Evolutionary conservation across 2,888 invertebrate genomes (phyloP), one percentile per base, ranked within the genome.

Genomic region (Eristalis intricaria): DNA sequence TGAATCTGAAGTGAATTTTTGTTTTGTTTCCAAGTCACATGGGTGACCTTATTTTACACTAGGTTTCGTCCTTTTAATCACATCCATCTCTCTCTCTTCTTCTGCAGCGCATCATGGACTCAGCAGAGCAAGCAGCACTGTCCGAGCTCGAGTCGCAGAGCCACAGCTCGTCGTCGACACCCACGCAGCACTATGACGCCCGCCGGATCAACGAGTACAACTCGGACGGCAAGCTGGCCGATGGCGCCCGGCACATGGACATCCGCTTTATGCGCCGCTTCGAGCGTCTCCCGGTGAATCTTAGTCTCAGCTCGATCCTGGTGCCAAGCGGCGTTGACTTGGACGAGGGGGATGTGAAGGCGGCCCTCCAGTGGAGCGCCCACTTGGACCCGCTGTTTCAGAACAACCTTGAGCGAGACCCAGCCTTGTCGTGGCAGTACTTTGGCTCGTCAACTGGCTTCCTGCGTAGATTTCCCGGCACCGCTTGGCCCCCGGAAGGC

Each of bases 401-500:
- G 90, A 96, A 96, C 92, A 99, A 99, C 94, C 97, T 97, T 92
- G 96, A 97, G 91, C 95, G 96, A 89, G 98, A 99, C 93, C 97
- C 98, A 0, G 96, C 97, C 1, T 94, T 99, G 60, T 97, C 98
- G n/a, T 99, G 99, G 98, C 99, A 99, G 94, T 99, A 98, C 94
- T 99, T 98, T 93, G 99, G 99, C 71, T 98, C 98, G 75, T 96
- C 98, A n/a, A 95, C 96, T 1, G 99, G 99, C 69, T 99, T 99
- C 93, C 95, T 99, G 93, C 94, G 99, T 90, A 95, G 98, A 91
- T 99, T 97, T 94, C 99, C 99, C 92, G 99, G 99, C 96, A 97
- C 97, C 91, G 96, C 97, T 23, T 97, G 97, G 97, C 97, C 97
- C 22, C 96, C 97, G 29, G 96, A 96, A 93, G 96, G 96, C 89